These are phyloP conservation scores for Mobula hypostoma DNA, from an alignment of 2,113 vertebrate species.

Conservation along the genomic window DNA sequence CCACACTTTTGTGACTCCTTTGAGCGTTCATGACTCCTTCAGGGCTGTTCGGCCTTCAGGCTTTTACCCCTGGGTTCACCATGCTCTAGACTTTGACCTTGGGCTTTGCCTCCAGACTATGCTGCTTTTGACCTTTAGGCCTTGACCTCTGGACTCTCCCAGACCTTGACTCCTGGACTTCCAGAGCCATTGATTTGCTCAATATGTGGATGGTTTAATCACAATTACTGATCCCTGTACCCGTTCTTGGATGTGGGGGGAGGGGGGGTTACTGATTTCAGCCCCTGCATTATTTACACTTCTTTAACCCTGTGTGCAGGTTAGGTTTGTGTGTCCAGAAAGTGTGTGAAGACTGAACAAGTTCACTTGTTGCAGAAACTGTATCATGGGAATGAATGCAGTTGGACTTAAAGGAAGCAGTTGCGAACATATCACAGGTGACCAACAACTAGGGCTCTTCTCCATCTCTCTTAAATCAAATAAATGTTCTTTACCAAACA, in stretches of 20 bases:
- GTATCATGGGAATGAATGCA: neutral
- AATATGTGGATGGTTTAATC: too few species aligned
- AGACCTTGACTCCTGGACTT: too few species aligned
- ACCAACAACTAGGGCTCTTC: neutral
- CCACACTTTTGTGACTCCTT: too few species aligned
- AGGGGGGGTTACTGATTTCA: neutral
- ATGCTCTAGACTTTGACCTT: too few species aligned
- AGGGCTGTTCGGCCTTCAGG: too few species aligned
- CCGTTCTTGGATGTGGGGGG: neutral
- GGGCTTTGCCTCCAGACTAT: too few species aligned
- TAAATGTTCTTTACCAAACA: neutral
- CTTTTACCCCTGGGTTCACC: too few species aligned
- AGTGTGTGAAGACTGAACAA: neutral
- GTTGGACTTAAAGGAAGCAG: neutral
- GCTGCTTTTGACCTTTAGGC: too few species aligned
- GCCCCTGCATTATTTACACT: neutral
- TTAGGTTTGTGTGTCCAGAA: neutral
- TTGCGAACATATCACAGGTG: neutral
- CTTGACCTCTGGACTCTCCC: too few species aligned
- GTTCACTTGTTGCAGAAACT: neutral
- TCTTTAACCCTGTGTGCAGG: neutral
- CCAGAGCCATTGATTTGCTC: too few species aligned
- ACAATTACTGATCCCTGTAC: neutral
- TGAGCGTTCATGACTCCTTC: too few species aligned
- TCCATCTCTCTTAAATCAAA: neutral